Conservation (phyloP, 1,140 invertebrate genomes). For the Nephotettix cincticeps region DNA sequence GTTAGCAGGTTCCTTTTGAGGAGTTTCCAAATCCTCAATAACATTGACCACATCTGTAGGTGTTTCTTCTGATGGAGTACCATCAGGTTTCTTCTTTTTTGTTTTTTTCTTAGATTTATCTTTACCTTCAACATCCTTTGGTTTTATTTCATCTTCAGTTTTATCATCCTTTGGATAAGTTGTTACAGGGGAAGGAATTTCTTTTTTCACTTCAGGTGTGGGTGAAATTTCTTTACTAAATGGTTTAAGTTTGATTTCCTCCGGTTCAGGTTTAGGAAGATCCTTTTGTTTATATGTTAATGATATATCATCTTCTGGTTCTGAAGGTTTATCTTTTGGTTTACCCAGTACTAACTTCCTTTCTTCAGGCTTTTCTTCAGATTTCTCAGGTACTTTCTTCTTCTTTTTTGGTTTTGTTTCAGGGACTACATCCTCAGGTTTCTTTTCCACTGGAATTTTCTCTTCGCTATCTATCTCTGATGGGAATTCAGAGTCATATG, state of each 20-base stretch:
- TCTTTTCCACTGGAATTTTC: conserved; percentile 28
- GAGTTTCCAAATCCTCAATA: too few relatives aligned
- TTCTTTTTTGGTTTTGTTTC: conserved; percentile 27
- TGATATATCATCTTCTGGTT: conserved; percentile 32
- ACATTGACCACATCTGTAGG: too few relatives aligned
- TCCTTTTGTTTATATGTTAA: conserved; percentile 32
- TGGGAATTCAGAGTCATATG: conserved; percentile 17
- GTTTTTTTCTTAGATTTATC: conserved; percentile 30
- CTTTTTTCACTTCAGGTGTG: conserved; percentile 39
- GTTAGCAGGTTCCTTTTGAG: too few relatives aligned
- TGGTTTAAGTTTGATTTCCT: conserved; percentile 35
- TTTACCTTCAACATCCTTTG: not conserved
- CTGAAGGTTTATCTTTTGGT: conserved; percentile 30
- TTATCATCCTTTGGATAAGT: conserved; percentile 10
- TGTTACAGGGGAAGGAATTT: not conserved
- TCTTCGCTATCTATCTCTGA: conserved; percentile 5
- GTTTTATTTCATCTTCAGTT: conserved; percentile 28
- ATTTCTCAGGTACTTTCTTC: conserved; percentile 27
- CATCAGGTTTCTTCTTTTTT: conserved; percentile 33
- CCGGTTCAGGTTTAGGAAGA: conserved; percentile 18
- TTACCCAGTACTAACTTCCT: conserved; percentile 35
- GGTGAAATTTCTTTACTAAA: conserved; percentile 37
- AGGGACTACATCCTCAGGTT: conserved; percentile 5
- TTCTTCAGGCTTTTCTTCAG: conserved; percentile 25
- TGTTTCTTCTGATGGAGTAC: conserved; percentile 45